Conservation (phyloP, 2,888 invertebrate genomes). For the Sussaba pulchella region DNA sequence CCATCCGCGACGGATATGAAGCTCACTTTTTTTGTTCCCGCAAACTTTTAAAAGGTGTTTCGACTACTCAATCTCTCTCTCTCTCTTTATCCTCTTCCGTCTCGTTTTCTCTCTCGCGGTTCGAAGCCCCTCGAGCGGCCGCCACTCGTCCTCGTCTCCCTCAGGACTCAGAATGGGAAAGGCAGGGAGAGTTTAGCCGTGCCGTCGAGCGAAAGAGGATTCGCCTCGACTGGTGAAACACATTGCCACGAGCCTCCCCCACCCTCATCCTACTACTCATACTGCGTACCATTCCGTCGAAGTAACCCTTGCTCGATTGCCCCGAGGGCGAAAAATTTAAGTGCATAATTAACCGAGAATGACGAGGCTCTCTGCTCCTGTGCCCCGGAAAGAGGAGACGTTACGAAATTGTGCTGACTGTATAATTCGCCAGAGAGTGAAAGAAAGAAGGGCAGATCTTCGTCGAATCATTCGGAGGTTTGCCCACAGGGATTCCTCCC, state of each 20-base stretch:
- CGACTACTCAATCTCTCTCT: slow-evolving; percentile 74
- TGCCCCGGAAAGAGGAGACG: slow-evolving; percentile 12
- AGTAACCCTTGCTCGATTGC: slow-evolving; percentile 37
- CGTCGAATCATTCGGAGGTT: slow-evolving; percentile 22
- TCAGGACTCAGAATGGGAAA: slow-evolving; percentile 67
- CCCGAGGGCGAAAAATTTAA: slow-evolving; percentile 79
- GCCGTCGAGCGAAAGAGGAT: slow-evolving; percentile 47
- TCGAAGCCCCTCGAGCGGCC: slow-evolving; percentile 60
- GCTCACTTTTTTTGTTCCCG: slow-evolving; percentile 47
- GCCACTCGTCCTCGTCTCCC: slow-evolving; percentile 66
- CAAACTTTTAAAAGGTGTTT: slow-evolving; percentile 77
- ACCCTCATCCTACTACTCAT: not conserved
- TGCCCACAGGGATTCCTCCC: slow-evolving; percentile 17
- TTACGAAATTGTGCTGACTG: slow-evolving; percentile 36
- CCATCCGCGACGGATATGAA: slow-evolving; percentile 46
- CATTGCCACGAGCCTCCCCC: slow-evolving; percentile 25
- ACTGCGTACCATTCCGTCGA: slow-evolving; percentile 4
- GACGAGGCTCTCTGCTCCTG: slow-evolving; percentile 74
- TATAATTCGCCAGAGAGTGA: slow-evolving; percentile 29
- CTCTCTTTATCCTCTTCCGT: slow-evolving; percentile 41
- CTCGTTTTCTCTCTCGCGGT: slow-evolving; percentile 23
- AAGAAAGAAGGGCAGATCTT: slow-evolving; percentile 12
- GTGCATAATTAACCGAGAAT: slow-evolving; percentile 81
- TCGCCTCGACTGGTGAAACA: slow-evolving; percentile 12
- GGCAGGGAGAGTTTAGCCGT: slow-evolving; percentile 52